Evolutionary conservation across 2,797 vertebrate genomes (phyloP), one percentile per base, ranked within the genome.

Genomic region (Mormyrus proboscirostris): DNA sequence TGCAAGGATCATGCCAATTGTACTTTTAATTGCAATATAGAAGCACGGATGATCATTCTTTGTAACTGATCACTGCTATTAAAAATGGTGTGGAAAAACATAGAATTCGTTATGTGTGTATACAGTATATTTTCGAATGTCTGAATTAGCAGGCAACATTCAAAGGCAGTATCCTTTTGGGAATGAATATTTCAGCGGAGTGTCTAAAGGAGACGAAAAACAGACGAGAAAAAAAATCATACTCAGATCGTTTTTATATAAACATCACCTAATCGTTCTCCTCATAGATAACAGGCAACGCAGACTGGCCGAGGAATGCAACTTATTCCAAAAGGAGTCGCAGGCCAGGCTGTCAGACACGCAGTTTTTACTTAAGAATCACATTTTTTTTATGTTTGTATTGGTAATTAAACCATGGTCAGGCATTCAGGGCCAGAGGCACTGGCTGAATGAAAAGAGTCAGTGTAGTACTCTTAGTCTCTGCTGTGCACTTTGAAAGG

Each of bases 1-100:
- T 92, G 93, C 93, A 93, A 94, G 92, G 92, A 91, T 79, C 93
- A 91, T 92, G 91, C 91, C 89, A 91, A 33, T 93, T 93, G 94
- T 94, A 92, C 95, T 93, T 93, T 94, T 95, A 94, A 95, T 95
- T 95, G 95, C 95, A 95, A 95, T 94, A 93, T 92, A 19, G 83
- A 10, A 92, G 94, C 89, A 92, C 91, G 29, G 94, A 89, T 79
- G 73, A 92, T 65, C 90, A 91, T 92, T 93, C 92, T 93, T 92
- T 90, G 91, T 89, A 89, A 90, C 89, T 59, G 89, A 92, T 93
- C 92, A 88, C 91, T 90, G 82, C 41, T 49, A 25, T 49, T 22
- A 10, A 50, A 47, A 22, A 12, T 5, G 41, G 12, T 44, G 38
- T 44, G n/a, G 9, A 83, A 83, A 50, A 38, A 83, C 7, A 83